These are phyloP conservation scores for Cephus runcator DNA, from an alignment of 2,888 invertebrate species.

Conservation along the genomic window DNA sequence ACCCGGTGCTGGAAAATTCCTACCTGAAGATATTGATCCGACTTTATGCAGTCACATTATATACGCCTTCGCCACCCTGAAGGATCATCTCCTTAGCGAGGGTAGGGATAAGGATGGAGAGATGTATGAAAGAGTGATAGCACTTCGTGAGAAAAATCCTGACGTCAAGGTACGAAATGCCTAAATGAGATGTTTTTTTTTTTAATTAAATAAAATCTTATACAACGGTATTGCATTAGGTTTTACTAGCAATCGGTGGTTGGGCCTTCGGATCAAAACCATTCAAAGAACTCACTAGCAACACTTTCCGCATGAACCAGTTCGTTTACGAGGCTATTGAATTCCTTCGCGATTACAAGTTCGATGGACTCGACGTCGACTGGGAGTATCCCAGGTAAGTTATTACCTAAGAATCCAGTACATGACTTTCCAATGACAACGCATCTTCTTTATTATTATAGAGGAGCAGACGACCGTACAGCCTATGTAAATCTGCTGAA, in stretches of 20 bases:
- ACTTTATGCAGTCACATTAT: conserved; percentile 93
- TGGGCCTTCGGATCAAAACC: conserved; percentile 97
- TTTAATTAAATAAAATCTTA: neutral
- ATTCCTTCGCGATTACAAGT: conserved; percentile 89
- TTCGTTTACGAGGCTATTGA: conserved; percentile 96
- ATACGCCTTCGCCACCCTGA: conserved; percentile 93
- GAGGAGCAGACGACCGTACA: conserved; percentile 87
- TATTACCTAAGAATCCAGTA: neutral
- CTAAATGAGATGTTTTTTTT: neutral
- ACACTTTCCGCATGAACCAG: conserved; percentile 93
- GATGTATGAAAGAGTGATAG: conserved; percentile 87
- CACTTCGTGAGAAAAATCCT: conserved; percentile 87
- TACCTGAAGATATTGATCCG: conserved; percentile 89
- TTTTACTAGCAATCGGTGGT: conserved; percentile 89
- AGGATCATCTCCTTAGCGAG: conserved; percentile 85
- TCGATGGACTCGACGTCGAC: conserved; percentile 92
- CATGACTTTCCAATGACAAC: neutral
- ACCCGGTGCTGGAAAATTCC: conserved; percentile 87
- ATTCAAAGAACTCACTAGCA: conserved; percentile 91
- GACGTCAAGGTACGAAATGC: conserved; percentile 76
- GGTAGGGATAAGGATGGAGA: conserved; percentile 85
- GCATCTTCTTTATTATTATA: conserved; percentile 43
- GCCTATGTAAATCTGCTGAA: conserved; percentile 86
- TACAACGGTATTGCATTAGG: conserved; percentile 64
- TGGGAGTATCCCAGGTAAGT: conserved; percentile 89